These are phyloP conservation scores for Clostera curtula DNA, from an alignment of 2,888 invertebrate species.

Conservation along the genomic window DNA sequence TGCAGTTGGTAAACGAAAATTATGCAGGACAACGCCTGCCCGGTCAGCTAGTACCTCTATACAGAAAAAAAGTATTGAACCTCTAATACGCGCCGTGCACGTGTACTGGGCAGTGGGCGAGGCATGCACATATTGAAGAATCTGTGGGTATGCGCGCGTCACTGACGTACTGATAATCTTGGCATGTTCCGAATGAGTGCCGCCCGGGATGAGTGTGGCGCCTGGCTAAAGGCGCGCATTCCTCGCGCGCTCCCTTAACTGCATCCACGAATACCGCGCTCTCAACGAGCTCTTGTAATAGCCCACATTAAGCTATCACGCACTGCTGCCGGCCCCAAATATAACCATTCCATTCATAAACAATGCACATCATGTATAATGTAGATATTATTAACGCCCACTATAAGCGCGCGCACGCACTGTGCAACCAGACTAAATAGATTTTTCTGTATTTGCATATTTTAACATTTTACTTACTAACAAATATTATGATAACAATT, in stretches of 20 bases:
- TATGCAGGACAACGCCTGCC: too few relatives aligned
- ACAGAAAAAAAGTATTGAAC: too few relatives aligned
- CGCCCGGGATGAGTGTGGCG: slow-evolving; percentile 25
- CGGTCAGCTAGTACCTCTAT: too few relatives aligned
- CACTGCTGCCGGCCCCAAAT: slow-evolving; percentile 53
- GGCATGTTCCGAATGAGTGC: slow-evolving; percentile 13
- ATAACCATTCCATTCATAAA: slow-evolving; percentile 56
- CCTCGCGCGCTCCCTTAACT: slow-evolving; percentile 38
- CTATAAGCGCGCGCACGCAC: slow-evolving; percentile 42
- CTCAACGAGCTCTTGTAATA: slow-evolving; percentile 38
- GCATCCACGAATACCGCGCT: slow-evolving; percentile 51
- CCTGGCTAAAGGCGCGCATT: slow-evolving; percentile 32
- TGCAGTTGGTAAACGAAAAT: too few relatives aligned
- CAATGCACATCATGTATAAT: slow-evolving; percentile 55
- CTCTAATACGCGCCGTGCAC: too few relatives aligned
- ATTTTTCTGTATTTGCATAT: too few relatives aligned
- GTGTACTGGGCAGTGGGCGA: too few relatives aligned
- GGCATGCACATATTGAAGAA: too few relatives aligned
- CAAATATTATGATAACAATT: too few relatives aligned
- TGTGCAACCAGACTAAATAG: slow-evolving; percentile 47
- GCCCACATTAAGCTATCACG: slow-evolving; percentile 46
- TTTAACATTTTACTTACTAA: too few relatives aligned
- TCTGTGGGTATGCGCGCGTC: slow-evolving; percentile 2
- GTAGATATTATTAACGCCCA: too few relatives aligned
- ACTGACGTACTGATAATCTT: slow-evolving; percentile 3